phyloP scores from a whole-genome alignment of 1,140 invertebrate species.

The Drosophila bocqueti region DNA sequence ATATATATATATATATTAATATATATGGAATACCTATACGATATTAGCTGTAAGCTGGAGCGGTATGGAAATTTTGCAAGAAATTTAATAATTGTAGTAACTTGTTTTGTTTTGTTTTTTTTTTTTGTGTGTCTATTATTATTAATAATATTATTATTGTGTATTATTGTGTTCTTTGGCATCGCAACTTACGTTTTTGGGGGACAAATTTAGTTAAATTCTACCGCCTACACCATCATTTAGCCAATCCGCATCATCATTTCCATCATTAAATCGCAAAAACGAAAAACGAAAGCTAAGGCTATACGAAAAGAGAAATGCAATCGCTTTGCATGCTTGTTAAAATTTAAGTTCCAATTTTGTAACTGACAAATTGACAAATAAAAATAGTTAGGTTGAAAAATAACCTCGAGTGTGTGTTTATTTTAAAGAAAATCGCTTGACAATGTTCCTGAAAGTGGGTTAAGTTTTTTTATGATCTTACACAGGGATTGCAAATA shows the following conservation, averaged over 20 bases:
- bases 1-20: constrained; percentile 12
- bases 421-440: neutral
- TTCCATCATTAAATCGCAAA: constrained; percentile 11
- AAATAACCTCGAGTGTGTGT: constrained; percentile 2
- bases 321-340: constrained; percentile 13
- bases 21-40: constrained; percentile 31
- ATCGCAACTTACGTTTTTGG: constrained; percentile 10
- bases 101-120: constrained; percentile 34
- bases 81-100: constrained; percentile 21
- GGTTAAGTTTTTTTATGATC: too few species aligned
- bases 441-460: too few species aligned
- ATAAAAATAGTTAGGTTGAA: constrained; percentile 45
- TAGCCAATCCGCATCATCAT: constrained; percentile 36
- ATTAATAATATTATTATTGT: neutral
- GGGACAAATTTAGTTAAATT: constrained; percentile 43
- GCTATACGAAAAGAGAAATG: neutral
- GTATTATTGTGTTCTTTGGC: constrained; percentile 26
- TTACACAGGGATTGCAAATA: too few species aligned
- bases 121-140: constrained; percentile 7
- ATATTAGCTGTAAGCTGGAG: constrained; percentile 38
- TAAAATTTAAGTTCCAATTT: constrained; percentile 36
- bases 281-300: neutral
- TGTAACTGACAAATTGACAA: constrained; percentile 45
- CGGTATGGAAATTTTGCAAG: constrained; percentile 28
- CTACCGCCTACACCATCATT: constrained; percentile 18